Evolutionary conservation across 2,888 invertebrate species (phyloP).

Genomic region (Abrostola triplasia): DNA sequence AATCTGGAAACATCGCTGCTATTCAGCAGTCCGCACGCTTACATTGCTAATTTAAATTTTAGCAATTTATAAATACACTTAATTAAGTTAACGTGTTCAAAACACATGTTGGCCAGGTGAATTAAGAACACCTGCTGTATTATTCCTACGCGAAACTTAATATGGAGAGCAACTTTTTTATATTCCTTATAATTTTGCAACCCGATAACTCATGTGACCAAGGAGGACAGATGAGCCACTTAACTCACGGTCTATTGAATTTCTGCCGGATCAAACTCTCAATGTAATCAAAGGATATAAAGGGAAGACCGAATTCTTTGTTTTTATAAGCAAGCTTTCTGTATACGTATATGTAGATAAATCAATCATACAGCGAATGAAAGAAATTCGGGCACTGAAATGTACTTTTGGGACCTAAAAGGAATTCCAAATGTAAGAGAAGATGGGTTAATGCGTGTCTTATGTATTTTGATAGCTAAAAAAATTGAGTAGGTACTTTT

Average conservation of each 20-base stretch:
- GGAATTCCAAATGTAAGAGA: constrained; percentile 7
- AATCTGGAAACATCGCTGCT: constrained; percentile 52
- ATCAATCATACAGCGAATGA: constrained; percentile 61
- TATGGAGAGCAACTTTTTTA: constrained; percentile 73
- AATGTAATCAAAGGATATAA: constrained; percentile 62
- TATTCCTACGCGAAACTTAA: constrained; percentile 82
- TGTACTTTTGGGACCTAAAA: constrained; percentile 27
- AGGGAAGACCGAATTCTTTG: constrained; percentile 60
- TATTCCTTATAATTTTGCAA: constrained; percentile 70
- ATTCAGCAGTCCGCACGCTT: constrained; percentile 57
- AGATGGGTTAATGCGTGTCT: constrained; percentile 18
- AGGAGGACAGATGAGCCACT: constrained; percentile 82
- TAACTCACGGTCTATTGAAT: constrained; percentile 80
- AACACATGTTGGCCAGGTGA: constrained; percentile 85
- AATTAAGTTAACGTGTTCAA: constrained; percentile 75
- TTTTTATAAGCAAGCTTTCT: constrained; percentile 50
- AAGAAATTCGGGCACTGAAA: constrained; percentile 45
- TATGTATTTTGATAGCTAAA: constrained; percentile 6
- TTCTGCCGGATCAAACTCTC: constrained; percentile 63
- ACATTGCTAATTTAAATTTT: constrained; percentile 62
- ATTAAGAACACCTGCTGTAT: constrained; percentile 77
- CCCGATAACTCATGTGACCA: constrained; percentile 76
- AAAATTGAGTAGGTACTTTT: constrained; percentile 13
- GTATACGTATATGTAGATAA: constrained; percentile 37
- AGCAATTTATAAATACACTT: constrained; percentile 68